Percentiles rank a stretch among this genome's conserved stretches.
These are phyloP conservation scores for Boloria selene DNA, from an alignment of 2,888 invertebrate species.

Conservation along the genomic window DNA sequence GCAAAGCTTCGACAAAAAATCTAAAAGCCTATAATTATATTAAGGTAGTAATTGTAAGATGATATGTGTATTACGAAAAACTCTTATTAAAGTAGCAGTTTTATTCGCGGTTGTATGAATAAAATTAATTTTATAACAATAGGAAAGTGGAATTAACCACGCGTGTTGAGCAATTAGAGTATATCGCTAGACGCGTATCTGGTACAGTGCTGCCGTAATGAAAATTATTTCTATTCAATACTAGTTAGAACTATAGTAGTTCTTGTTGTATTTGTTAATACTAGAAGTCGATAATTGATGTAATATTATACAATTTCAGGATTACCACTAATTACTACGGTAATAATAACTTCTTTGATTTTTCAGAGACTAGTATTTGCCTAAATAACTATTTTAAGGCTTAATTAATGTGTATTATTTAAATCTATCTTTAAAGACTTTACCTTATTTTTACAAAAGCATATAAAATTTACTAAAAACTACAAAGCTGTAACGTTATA, in stretches of 20 bases:
- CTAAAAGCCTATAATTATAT: constrained; percentile 5
- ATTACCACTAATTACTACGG: no score
- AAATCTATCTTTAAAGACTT: no score
- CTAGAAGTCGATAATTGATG: neutral
- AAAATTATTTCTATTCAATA: neutral
- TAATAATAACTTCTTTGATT: no score
- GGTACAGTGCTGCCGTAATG: constrained; percentile 17
- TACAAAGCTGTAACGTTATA: neutral
- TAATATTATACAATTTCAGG: neutral
- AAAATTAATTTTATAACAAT: constrained; percentile 35
- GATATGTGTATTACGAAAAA: constrained; percentile 9
- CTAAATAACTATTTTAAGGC: no score
- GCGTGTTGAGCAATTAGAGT: constrained; percentile 42
- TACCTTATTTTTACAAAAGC: no score
- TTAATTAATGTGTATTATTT: no score
- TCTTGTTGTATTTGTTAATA: neutral
- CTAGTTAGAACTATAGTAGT: no score
- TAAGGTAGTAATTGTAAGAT: neutral
- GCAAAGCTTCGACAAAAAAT: no score
- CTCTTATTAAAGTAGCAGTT: constrained; percentile 27
- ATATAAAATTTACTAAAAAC: no score
- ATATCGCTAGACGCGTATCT: constrained; percentile 49
- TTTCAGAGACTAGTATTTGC: no score
- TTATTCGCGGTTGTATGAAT: constrained; percentile 23
- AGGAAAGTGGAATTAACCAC: constrained; percentile 23